Percentiles rank a stretch among this genome's conserved stretches.
These are phyloP conservation scores for Anastrepha obliqua DNA, from an alignment of 1,140 invertebrate species.

Conservation along the genomic window DNA sequence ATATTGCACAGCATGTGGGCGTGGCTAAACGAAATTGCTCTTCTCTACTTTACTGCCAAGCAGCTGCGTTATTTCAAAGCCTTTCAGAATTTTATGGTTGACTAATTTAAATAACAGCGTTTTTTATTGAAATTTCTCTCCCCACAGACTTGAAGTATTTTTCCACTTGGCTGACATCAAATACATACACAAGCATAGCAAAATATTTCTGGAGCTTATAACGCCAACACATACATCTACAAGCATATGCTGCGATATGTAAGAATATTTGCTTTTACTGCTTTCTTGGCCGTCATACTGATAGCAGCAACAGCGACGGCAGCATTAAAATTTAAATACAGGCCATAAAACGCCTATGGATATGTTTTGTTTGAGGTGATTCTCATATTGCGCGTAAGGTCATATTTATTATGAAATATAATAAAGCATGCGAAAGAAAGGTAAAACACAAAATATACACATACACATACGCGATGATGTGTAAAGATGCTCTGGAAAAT, in stretches of 20 bases:
- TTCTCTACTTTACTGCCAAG: not conserved
- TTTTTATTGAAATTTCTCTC: not conserved
- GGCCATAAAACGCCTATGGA: not conserved
- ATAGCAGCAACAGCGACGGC: not conserved
- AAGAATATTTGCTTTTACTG: not conserved
- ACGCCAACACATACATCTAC: not conserved
- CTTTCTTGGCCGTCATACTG: not conserved
- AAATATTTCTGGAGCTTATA: not conserved
- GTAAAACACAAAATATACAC: not conserved
- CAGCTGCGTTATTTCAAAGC: not conserved
- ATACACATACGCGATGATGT: too few relatives aligned
- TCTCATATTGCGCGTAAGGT: not conserved
- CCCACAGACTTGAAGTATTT: not conserved
- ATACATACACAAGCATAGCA: not conserved
- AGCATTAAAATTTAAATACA: constrained; percentile 13
- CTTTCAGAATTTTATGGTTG: not conserved
- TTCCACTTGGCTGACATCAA: not conserved
- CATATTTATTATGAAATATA: not conserved
- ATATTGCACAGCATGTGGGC: not conserved
- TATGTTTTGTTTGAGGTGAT: constrained; percentile 7
- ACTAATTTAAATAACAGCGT: not conserved
- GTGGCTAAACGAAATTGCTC: not conserved
- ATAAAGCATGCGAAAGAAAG: not conserved
- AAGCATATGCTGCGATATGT: not conserved
- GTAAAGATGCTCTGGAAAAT: too few relatives aligned